Percentiles rank a stretch among this genome's conserved stretches.
Evolutionary conservation across 2,888 invertebrate species (phyloP).

Genomic region (Chydorus sphaericus): DNA sequence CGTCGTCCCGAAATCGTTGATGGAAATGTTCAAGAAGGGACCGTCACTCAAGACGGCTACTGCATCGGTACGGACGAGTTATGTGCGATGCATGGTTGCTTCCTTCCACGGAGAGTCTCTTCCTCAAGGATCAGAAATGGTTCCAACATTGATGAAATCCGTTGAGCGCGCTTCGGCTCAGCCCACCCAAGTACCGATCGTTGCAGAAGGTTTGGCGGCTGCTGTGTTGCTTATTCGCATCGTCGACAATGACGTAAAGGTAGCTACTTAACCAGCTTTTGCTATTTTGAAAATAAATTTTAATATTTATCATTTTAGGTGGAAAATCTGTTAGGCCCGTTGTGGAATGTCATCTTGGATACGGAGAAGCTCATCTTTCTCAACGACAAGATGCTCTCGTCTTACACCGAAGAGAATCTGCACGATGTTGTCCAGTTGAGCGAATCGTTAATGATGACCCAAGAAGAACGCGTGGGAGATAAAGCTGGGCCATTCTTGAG

Average conservation of each 20-base stretch:
- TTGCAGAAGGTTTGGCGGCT: constrained; percentile 56
- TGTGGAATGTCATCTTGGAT: constrained; percentile 58
- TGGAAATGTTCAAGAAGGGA: constrained; percentile 43
- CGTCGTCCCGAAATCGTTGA: constrained; percentile 11
- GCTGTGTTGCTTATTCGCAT: constrained; percentile 49
- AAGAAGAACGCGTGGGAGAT: constrained; percentile 49
- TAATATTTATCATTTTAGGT: constrained; percentile 6
- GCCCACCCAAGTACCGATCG: constrained; percentile 46
- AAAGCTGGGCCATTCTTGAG: constrained; percentile 48
- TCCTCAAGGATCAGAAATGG: constrained; percentile 34
- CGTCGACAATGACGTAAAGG: constrained; percentile 31
- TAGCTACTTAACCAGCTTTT: background rate
- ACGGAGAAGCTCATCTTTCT: constrained; percentile 64
- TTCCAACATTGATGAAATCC: constrained; percentile 49
- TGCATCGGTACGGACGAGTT: constrained; percentile 57
- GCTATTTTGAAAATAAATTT: background rate
- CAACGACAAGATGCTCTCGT: constrained; percentile 60
- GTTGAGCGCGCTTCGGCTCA: constrained; percentile 62
- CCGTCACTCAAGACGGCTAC: constrained; percentile 56
- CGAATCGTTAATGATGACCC: constrained; percentile 52
- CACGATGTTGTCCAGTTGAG: constrained; percentile 57
- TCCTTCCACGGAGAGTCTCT: constrained; percentile 42
- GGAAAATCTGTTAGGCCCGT: constrained; percentile 35
- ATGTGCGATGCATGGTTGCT: constrained; percentile 56
- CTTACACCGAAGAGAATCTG: constrained; percentile 50